Evolutionary conservation across 2,113 vertebrate species (phyloP).

Genomic region (Panurus biarmicus): DNA sequence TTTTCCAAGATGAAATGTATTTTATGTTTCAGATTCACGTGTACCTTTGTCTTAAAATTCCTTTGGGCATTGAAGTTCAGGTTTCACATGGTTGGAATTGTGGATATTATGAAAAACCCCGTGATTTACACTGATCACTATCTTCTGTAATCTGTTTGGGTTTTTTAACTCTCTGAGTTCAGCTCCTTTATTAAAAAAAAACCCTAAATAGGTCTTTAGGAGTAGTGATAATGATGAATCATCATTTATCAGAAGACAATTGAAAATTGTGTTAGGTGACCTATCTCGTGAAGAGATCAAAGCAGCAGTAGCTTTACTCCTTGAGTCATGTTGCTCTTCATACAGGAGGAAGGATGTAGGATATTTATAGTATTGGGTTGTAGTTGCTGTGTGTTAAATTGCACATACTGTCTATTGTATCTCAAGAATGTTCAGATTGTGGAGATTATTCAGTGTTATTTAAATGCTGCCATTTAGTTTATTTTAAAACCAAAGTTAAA

Average conservation of each 20-base stretch:
- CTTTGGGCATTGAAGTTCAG: background rate
- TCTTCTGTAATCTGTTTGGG: background rate
- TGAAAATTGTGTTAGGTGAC: background rate
- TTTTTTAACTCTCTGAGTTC: background rate
- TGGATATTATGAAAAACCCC: background rate
- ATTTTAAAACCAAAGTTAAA: background rate
- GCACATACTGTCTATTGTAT: accelerated
- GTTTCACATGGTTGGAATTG: background rate
- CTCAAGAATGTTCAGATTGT: background rate
- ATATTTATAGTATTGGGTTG: background rate
- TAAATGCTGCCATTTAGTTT: background rate
- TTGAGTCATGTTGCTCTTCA: background rate
- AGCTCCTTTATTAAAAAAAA: background rate
- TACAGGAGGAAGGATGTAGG: background rate
- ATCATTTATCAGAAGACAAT: background rate
- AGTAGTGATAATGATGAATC: background rate
- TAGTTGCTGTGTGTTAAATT: background rate
- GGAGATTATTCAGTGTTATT: background rate
- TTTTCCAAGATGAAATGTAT: background rate
- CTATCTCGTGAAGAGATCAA: background rate
- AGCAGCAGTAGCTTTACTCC: background rate
- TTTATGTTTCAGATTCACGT: background rate
- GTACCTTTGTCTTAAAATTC: background rate
- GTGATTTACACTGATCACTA: background rate
- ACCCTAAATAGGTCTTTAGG: accelerated